phyloP scores from a whole-genome alignment of 2,888 invertebrate species.

The Pterobdella sp. region DNA sequence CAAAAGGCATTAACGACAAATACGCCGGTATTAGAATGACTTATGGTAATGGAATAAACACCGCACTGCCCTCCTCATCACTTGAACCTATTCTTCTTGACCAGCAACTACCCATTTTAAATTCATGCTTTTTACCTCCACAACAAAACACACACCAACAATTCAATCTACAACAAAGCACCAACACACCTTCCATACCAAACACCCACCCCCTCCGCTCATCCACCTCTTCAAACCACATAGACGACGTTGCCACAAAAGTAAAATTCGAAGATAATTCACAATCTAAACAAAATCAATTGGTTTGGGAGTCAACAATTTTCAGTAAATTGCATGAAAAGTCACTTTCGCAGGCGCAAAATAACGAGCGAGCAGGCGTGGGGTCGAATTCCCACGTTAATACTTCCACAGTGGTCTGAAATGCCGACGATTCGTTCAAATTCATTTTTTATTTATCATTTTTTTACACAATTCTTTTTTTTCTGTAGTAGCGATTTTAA shows the following conservation, averaged over 20 bases:
- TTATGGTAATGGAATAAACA: not conserved
- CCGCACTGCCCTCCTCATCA: slow-evolving; percentile 3
- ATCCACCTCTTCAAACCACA: not conserved
- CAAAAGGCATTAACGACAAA: no score
- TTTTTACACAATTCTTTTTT: no score
- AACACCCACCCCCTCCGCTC: not conserved
- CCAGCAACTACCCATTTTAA: not conserved
- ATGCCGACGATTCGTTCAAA: no score
- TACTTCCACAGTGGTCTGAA: not conserved
- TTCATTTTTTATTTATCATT: no score
- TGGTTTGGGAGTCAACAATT: not conserved
- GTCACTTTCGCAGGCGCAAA: not conserved
- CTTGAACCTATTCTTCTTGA: no score
- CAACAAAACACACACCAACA: not conserved
- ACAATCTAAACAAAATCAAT: not conserved
- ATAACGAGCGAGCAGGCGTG: not conserved
- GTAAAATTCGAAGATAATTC: not conserved
- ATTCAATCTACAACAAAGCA: no score
- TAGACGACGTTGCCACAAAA: not conserved
- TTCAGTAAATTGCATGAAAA: not conserved
- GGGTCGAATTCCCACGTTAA: not conserved
- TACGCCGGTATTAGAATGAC: no score
- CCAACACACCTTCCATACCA: not conserved
- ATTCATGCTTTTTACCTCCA: not conserved
- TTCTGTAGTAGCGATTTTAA: no score